phyloP scores from a whole-genome alignment of 2,888 invertebrate species.

The Aleiodes leptofemur region DNA sequence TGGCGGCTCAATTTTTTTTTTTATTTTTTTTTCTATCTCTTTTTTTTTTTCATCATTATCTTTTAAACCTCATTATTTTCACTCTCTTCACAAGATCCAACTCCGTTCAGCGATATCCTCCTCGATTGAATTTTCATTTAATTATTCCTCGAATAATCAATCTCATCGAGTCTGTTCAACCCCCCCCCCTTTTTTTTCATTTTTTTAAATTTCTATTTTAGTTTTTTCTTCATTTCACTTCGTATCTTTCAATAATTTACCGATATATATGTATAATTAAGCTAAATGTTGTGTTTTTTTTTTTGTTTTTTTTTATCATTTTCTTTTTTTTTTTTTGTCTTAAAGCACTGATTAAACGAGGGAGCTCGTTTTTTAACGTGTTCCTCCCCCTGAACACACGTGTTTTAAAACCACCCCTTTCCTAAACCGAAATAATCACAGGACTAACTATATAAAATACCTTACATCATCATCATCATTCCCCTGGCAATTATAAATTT shows the following conservation, averaged over 20 bases:
- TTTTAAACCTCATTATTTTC: not conserved
- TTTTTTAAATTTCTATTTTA: slow-evolving; percentile 35
- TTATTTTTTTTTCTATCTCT: slow-evolving; percentile 17
- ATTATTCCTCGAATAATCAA: slow-evolving; percentile 27
- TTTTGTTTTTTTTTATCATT: slow-evolving; percentile 56
- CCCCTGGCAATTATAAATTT: not conserved
- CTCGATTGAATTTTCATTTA: slow-evolving; percentile 15
- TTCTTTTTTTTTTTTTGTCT: slow-evolving; percentile 60
- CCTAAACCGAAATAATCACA: slow-evolving; percentile 74
- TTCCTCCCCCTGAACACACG: slow-evolving; percentile 71
- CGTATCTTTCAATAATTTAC: slow-evolving; percentile 64
- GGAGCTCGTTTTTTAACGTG: slow-evolving; percentile 74
- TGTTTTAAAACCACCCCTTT: slow-evolving; percentile 63
- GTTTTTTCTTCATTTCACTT: slow-evolving; percentile 46
- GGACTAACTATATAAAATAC: slow-evolving; percentile 75
- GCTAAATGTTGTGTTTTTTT: slow-evolving; percentile 68
- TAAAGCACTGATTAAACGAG: slow-evolving; percentile 76
- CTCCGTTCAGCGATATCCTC: slow-evolving; percentile 25
- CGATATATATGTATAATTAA: slow-evolving; percentile 68
- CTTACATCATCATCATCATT: slow-evolving; percentile 47
- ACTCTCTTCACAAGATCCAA: slow-evolving; percentile 13
- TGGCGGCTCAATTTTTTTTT: slow-evolving; percentile 57
- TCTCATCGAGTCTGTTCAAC: slow-evolving; percentile 16
- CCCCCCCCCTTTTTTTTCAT: not conserved
- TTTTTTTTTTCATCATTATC: slow-evolving; percentile 1